Evolutionary conservation across 1,140 invertebrate species (phyloP), one percentile per base, ranked within the genome.

Genomic region (Sesamia nonagrioides): DNA sequence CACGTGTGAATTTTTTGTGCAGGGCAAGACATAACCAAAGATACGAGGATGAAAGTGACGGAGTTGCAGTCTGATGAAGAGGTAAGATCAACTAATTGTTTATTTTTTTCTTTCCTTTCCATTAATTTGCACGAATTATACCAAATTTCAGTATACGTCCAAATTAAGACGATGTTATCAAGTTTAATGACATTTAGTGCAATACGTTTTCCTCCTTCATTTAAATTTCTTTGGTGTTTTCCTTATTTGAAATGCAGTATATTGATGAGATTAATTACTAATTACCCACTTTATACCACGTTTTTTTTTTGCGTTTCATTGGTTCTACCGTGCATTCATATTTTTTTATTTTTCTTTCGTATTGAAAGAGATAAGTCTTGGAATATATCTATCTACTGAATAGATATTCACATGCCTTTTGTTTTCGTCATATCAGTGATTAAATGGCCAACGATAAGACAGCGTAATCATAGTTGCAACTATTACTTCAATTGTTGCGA

Each of bases 11-110:
- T 88, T 86, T 88, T 93, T 86, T 88, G 94, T 95, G 83, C 86
- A 96, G 96, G 90, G 95, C 83, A 96, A 95, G 93, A 96, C 95
- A 89, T 96, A 91, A 94, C 91, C 81, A 94, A 94, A 89, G 94
- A 95, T 78, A 95, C 91, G 80, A 91, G 94, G 88, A 92, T 95
- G 88, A 95, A 94, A 91, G 93, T 95, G 78, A 93, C 91, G n/a
- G 95, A 95, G 80, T 76, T 95, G 77, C 92, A 92, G 52, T 91
- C 92, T 5, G 93, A 93, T 77, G 95, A 95, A 81, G 95, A 95
- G 90, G 94, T 92, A 85, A 89, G 85, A 71, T 18, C 75, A 42
- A n/a, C 68, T 42, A 75, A 78, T 58, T 35, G 35, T 52, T 61
- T 58, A 17, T 4, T 15, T 77, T 66, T 42, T 37, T 27, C 27